These are phyloP conservation scores for Elegia similella DNA, from an alignment of 2,888 invertebrate genomes.

Conservation along the genomic window DNA sequence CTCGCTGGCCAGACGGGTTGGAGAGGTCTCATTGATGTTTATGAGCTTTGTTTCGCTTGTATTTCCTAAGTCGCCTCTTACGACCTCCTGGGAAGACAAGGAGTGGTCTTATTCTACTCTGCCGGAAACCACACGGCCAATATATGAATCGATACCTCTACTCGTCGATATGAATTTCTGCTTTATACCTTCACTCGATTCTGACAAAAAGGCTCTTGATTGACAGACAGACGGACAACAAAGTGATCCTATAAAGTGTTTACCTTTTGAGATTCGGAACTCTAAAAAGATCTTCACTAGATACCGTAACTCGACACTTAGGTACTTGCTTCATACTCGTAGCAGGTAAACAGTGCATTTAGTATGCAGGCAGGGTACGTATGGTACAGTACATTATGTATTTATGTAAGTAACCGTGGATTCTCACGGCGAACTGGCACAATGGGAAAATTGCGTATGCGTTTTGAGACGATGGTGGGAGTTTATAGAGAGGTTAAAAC, in stretches of 20 bases:
- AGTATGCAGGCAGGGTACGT: slow-evolving; percentile 19
- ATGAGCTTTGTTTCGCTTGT: background rate
- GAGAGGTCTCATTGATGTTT: background rate
- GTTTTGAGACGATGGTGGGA: slow-evolving; percentile 25
- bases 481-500: slow-evolving; percentile 22
- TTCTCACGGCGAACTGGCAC: slow-evolving; percentile 57
- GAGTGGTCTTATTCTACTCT: no score
- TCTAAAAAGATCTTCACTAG: background rate
- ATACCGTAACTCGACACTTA: background rate
- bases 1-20: no score
- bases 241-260: no score
- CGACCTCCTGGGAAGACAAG: no score
- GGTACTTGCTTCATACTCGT: background rate
- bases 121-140: no score
- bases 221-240: no score
- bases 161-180: no score
- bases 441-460: slow-evolving; percentile 48
- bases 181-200: no score
- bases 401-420: slow-evolving; percentile 19
- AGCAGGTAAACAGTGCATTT: slow-evolving; percentile 9
- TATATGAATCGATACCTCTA: no score
- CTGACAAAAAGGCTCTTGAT: no score
- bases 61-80: no score
- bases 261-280: no score
- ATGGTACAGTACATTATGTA: slow-evolving; percentile 10